These are phyloP conservation scores for Carpatolechia fugitivella DNA, from an alignment of 2,888 invertebrate species.

Conservation along the genomic window DNA sequence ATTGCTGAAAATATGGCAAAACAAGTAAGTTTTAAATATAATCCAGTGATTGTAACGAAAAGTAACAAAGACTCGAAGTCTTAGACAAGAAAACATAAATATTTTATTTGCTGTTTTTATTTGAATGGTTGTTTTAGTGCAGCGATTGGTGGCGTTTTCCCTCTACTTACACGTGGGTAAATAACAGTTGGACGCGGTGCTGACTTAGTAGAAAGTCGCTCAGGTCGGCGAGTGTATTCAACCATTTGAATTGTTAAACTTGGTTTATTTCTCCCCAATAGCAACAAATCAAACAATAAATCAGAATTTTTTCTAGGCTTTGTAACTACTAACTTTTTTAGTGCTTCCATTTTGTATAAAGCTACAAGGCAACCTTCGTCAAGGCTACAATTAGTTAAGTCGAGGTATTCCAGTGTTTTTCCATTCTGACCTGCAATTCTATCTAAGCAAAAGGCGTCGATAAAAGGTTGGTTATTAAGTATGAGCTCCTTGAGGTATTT, in stretches of 20 bases:
- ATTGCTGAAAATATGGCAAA: too few species aligned
- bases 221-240: too few species aligned
- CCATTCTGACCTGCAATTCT: slow-evolving; percentile 82
- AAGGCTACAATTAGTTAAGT: slow-evolving; percentile 88
- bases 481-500: slow-evolving; percentile 86
- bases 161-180: too few species aligned
- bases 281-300: neutral
- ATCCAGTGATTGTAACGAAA: too few species aligned
- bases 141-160: too few species aligned
- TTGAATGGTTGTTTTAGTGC: too few species aligned
- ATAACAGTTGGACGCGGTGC: too few species aligned
- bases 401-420: slow-evolving; percentile 84
- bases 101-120: too few species aligned
- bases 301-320: slow-evolving; percentile 46
- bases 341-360: slow-evolving; percentile 81
- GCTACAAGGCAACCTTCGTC: slow-evolving; percentile 85
- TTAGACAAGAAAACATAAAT: too few species aligned
- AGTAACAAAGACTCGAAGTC: too few species aligned
- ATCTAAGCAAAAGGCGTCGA: slow-evolving; percentile 95
- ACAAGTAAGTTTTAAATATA: too few species aligned
- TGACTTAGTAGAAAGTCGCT: too few species aligned
- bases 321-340: slow-evolving; percentile 82
- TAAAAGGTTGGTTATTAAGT: slow-evolving; percentile 82
- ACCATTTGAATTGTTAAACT: neutral
- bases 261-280: neutral